Conservation (phyloP, 2,888 invertebrate genomes). For the Andricus quercusramuli region DNA sequence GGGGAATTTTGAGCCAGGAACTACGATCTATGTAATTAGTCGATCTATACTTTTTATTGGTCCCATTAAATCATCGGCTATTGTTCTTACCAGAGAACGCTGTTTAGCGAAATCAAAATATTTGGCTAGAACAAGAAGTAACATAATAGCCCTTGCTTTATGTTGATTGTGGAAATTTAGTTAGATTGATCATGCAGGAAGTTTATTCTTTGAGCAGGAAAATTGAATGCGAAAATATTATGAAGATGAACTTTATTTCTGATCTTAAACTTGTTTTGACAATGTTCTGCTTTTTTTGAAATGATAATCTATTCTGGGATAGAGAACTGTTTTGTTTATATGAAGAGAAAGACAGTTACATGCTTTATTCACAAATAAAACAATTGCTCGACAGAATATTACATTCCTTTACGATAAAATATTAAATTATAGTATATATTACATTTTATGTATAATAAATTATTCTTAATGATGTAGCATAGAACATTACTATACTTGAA, state of each 20-base stretch:
- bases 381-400: neutral
- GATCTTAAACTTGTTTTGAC: too few species aligned
- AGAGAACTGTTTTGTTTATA: too few species aligned
- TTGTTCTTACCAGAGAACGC: neutral
- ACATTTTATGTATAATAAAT: too few species aligned
- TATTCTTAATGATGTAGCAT: neutral
- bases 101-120: too few species aligned
- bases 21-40: slow-evolving; percentile 5
- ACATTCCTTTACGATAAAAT: neutral
- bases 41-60: neutral
- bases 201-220: neutral
- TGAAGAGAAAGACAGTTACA: neutral
- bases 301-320: too few species aligned
- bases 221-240: neutral
- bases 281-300: too few species aligned
- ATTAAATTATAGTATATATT: too few species aligned
- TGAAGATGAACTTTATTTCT: neutral
- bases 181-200: neutral
- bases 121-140: too few species aligned
- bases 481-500: neutral
- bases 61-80: neutral
- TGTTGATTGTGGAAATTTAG: neutral
- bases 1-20: neutral
- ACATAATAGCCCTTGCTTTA: neutral
- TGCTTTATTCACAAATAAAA: neutral